Base-by-base conservation (phyloP, 2,888 invertebrate genomes). In the Xestobium rufovillosum region DNA sequence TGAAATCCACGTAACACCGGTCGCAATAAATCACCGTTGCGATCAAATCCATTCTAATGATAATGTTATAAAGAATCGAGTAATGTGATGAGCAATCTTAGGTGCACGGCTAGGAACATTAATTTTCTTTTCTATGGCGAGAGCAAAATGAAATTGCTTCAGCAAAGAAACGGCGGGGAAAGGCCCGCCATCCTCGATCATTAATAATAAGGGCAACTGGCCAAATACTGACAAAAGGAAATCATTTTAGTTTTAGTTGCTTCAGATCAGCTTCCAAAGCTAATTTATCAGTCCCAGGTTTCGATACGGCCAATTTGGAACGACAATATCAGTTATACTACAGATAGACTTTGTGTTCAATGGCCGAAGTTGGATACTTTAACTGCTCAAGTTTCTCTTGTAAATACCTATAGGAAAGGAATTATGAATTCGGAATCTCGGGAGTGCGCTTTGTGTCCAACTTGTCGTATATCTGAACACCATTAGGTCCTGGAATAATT, bases 111-210 rank as follows among this genome's bases (percentile, higher is more conserved):
- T 34, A 36, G 43, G 46, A 49, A 48, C 50, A 51, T 51, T 51
- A 49, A 51, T 51, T 51, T 51, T 48, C 49, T 45, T 50, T 50
- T 47, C 46, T 49, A 45, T 39, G 45, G 43, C 40, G 47, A 44
- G 43, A 45, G 45, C 44, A 39, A 50, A 53, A 51, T 49, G 47
- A 51, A 51, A 51, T 53, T 52, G 51, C 49, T 50, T 44, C 43
- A 45, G 44, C 43, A 44, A 44, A 44, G 42, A 42, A 37, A 31
- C 35, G 43, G 43, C 39, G 41, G 41, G 47, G 47, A 43, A 43
- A 46, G 44, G 47, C 43, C 45, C 48, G 50, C n/a, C n/a, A n/a
- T n/a, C n/a, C n/a, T n/a, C 23, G 23, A 19, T 19, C 23, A 19
- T 19, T 19, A 19, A 19, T 19, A 19, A 19, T 19, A 19, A 19